Evolutionary conservation across 2,888 invertebrate species (phyloP), one percentile per base, ranked within the genome.

Genomic region (Rhorus exstirpatorius): DNA sequence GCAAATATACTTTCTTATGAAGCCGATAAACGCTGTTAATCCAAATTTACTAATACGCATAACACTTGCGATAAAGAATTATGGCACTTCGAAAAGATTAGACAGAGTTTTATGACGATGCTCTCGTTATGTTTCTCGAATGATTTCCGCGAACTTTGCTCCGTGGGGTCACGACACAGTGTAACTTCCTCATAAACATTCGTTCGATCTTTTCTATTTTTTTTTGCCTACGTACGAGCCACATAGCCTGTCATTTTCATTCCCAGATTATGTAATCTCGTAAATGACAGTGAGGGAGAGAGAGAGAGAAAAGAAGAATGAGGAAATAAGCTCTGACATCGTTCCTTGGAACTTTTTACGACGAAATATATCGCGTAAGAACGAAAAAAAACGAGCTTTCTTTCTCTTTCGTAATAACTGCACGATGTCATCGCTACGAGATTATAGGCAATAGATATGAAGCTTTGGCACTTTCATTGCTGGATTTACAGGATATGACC

Each of bases 61-160:
- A 31, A 82, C 61, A 58, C 17, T 31, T 75, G 35, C 71, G 19
- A 46, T 24, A 46, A 63, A 63, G 46, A 63, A 41, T 10, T 26
- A 63, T 46, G 24, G 14, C 46, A 46, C 46, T 63, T 46, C 26
- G 26, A 0, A 24, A 26, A 63, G 63, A 46, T 46, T 63, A 46
- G 44, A 24, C 63, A 26, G 24, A 63, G 14, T n/a, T 44, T n/a
- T 24, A 44, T n/a, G 41, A 63, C 41, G 31, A 49, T 14, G 49
- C 44, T 49, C 63, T 70, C 70, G 70, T 81, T 81, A 81, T 81
- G 76, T 53, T 65, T 55, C 14, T 71, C 49, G 67, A 71, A 71
- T 58, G 58, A 51, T 60, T 76, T 71, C 65, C 71, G 49, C 58
- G 76, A 81, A 81, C 49, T 71, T 46, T 60, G 38, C 31, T 53